Evolutionary conservation across 2,797 vertebrate species (phyloP), one percentile per base, ranked within the genome.

Genomic region (Rhynchonycteris naso): DNA sequence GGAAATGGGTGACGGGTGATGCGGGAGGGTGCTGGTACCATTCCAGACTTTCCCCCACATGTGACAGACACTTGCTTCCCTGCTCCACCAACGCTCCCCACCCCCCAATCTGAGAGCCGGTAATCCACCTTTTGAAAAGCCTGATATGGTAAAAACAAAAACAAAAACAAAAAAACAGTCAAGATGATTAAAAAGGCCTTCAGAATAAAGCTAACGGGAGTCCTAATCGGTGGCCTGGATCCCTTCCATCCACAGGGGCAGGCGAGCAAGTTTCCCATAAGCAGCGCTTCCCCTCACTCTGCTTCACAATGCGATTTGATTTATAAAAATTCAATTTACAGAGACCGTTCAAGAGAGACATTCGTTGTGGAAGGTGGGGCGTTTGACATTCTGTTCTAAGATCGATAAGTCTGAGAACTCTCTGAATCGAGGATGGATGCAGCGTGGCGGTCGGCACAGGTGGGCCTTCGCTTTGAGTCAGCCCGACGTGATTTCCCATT

Each of bases 261-360:
- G 58, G 26, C 68, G 14, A 22, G 14, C 76, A 28, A 2, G 33
- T 30, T 95, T 88, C 95, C 93, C 85, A 78, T 63, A 24, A 76
- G 35, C 35, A 74, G 66, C 21, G 0, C n/a, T 24, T 56, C 66
- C 43, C 58, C 72, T 80, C 13, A 11, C 94, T 1, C 30, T 43
- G 24, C 89, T 86, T 58, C 11, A 35, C 94, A 74, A 7, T 21
- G 7, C 4, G 4, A 59, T 82, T 78, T 95, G 97, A 97, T 97
- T 96, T 96, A 95, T 92, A 95, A 97, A 97, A 96, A 96, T 95
- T 72, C 97, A 83, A 84, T 97, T 85, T 89, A 80, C 95, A 82
- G 75, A 59, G 87, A 63, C 93, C 84, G 72, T 97, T 74, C 96
- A 63, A 84, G 96, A 95, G 89, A 96, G 92, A 74, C 94, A 83